These are phyloP conservation scores for Heliornis fulica DNA, from an alignment of 2,113 vertebrate genomes.

Conservation along the genomic window DNA sequence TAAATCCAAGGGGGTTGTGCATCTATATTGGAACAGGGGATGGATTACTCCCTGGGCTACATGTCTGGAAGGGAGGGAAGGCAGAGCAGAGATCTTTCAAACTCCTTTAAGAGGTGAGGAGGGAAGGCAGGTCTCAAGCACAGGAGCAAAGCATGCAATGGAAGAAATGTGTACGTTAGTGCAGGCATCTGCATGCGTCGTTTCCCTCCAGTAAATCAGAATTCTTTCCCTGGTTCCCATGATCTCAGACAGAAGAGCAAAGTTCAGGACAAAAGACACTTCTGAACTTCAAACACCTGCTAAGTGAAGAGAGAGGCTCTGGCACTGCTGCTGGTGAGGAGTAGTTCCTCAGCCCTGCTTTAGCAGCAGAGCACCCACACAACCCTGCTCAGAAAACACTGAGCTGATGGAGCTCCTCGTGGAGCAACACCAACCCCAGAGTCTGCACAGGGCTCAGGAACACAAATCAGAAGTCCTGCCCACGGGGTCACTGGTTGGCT, in stretches of 20 bases:
- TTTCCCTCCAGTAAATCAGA: neutral
- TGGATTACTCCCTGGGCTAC: neutral
- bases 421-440: neutral
- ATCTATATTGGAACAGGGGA: neutral
- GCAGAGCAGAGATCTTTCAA: neutral
- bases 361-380: too few relatives aligned
- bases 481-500: neutral
- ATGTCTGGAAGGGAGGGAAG: neutral
- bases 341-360: neutral
- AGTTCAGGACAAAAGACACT: neutral
- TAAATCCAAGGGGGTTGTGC: neutral
- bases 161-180: neutral
- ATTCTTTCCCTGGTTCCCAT: neutral
- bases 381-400: neutral
- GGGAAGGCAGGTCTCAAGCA: neutral
- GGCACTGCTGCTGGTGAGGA: neutral
- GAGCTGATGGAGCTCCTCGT: neutral
- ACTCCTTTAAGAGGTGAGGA: neutral
- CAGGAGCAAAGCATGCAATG: neutral
- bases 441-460: neutral
- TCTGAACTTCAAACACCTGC: neutral
- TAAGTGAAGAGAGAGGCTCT: neutral
- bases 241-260: neutral
- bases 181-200: accelerated
- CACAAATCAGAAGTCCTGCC: neutral